Evolutionary conservation across 2,797 vertebrate species (phyloP), one percentile per base, ranked within the genome.

Genomic region (Acrocephalus scirpaceus): DNA sequence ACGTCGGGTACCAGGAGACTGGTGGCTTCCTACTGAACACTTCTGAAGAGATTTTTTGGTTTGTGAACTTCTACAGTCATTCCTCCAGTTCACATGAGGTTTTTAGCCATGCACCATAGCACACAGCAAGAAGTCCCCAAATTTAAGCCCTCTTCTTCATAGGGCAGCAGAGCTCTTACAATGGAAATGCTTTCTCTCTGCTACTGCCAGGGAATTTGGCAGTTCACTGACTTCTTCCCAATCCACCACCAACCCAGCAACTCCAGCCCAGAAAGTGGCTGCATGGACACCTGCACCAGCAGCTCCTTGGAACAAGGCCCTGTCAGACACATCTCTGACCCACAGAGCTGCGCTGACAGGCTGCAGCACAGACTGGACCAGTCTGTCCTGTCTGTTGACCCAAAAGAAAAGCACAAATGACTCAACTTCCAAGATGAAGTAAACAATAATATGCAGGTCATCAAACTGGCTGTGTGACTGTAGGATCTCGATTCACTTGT

Each of bases 341-440:
- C 69, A 77, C 27, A 74, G 56, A 38, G 67, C 83, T 34, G 18
- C 13, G 36, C 62, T 44, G 16, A n/a, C 62, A 92, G 29, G 29
- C 57, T 66, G 38, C 48, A 50, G 66, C 70, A 86, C 89, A 83
- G 56, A 74, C 79, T 61, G 53, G 74, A 86, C 96, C 60, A 42
- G 92, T 90, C 44, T 23, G 25, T 93, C 92, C 67, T 32, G 81
- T 90, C 65, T 79, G 69, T 69, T 87, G 86, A 91, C 84, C 90
- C 26, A 10, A 50, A 72, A 83, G 66, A 57, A 36, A 62, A 75
- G 61, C 66, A 53, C 48, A 66, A 44, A 64, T 92, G 57, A 94
- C 88, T 96, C 95, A 96, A 65, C 90, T 86, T 89, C 87, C 83
- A 87, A 60, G 51, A 72, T 5, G 21, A 92, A 78, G 88, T 78